Percentiles rank a stretch among this genome's conserved stretches.
These are phyloP conservation scores for Tachina fera DNA, from an alignment of 2,888 invertebrate species.

Conservation along the genomic window DNA sequence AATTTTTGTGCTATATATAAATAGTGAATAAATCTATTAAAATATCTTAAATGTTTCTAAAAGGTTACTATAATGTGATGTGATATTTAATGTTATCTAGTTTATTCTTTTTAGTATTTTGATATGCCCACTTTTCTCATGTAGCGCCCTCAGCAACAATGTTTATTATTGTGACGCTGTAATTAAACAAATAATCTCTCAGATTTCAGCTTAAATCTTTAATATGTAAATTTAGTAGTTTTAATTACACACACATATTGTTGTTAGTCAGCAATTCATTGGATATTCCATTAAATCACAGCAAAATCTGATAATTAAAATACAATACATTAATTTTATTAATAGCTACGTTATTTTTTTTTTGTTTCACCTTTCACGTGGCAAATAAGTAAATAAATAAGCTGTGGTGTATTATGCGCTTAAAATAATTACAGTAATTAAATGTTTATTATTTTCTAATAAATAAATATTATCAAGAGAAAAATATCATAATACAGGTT, in stretches of 20 bases:
- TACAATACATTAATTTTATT: constrained; percentile 21
- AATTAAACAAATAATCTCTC: constrained; percentile 38
- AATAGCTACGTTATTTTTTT: neutral
- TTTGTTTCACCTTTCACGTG: constrained; percentile 5
- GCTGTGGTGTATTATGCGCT: constrained; percentile 29
- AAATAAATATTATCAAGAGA: constrained; percentile 54
- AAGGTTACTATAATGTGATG: too few species aligned
- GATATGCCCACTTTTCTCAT: too few species aligned
- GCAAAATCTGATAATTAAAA: constrained; percentile 45
- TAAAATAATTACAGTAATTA: constrained; percentile 55
- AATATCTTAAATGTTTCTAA: too few species aligned
- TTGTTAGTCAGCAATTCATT: constrained; percentile 15
- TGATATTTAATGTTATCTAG: too few species aligned
- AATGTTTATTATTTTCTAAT: constrained; percentile 58
- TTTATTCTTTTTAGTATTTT: too few species aligned
- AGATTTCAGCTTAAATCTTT: neutral
- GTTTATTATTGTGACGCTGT: neutral
- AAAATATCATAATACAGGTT: neutral
- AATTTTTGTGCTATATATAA: too few species aligned
- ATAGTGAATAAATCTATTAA: too few species aligned
- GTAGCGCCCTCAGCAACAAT: neutral
- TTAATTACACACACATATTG: constrained; percentile 14
- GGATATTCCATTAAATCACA: constrained; percentile 32
- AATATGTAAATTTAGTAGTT: constrained; percentile 27
- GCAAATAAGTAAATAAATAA: constrained; percentile 17